Conservation (phyloP, 2,888 invertebrate species). For the Cheilosia urbana region DNA sequence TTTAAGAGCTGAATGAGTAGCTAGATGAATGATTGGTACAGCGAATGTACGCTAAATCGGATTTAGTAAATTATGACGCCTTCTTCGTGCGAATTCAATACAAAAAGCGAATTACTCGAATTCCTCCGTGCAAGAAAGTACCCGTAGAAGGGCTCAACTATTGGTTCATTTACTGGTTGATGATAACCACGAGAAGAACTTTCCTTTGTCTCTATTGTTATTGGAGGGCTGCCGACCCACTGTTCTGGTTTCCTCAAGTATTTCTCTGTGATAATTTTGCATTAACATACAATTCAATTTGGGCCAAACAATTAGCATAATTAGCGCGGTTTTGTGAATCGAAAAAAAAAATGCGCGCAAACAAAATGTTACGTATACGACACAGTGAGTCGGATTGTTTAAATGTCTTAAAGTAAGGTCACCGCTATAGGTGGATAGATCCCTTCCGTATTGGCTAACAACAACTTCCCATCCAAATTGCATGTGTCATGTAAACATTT, state of each 20-base stretch:
- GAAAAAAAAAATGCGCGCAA: not conserved
- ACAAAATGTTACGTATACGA: slow-evolving; percentile 43
- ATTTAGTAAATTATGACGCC: slow-evolving; percentile 72
- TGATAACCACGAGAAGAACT: not conserved
- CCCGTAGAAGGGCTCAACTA: not conserved
- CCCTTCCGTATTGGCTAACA: not conserved
- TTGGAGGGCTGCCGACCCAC: not conserved
- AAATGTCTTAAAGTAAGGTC: slow-evolving; percentile 6
- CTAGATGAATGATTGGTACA: slow-evolving; percentile 45
- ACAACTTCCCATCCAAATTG: not conserved
- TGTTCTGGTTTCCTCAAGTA: not conserved
- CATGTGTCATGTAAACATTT: slow-evolving; percentile 42
- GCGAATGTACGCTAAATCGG: slow-evolving; percentile 65
- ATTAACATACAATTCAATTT: not conserved
- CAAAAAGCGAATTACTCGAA: slow-evolving; percentile 51
- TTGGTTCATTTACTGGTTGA: slow-evolving; percentile 17
- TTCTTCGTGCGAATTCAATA: slow-evolving; percentile 49
- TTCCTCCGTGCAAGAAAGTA: slow-evolving; percentile 18
- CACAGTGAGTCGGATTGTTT: slow-evolving; percentile 8
- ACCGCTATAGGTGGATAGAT: not conserved
- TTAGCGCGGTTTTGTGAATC: not conserved
- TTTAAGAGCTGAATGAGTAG: slow-evolving; percentile 28
- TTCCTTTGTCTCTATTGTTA: not conserved
- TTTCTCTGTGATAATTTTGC: not conserved
- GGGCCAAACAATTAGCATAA: slow-evolving; percentile 13